Percentiles rank a stretch among this genome's conserved stretches.
Conservation (phyloP, 2,113 vertebrate species). For the Albula goreensis region DNA sequence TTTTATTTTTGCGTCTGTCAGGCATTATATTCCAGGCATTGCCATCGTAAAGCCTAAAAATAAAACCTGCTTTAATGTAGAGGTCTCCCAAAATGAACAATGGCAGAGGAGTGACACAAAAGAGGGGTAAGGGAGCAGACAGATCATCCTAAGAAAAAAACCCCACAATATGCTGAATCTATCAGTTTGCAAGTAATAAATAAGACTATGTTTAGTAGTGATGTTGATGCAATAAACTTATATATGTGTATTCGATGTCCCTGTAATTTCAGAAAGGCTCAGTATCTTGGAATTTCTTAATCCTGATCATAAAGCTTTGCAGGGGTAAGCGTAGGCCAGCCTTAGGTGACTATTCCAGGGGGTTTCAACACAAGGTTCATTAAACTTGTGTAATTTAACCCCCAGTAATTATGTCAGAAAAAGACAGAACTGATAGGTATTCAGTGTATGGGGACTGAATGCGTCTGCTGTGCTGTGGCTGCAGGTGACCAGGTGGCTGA, state of each 20-base stretch:
- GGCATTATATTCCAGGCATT: neutral
- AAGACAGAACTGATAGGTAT: neutral
- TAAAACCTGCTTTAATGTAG: neutral
- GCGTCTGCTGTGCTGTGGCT: neutral
- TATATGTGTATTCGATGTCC: neutral
- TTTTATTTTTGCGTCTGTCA: neutral
- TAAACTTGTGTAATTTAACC: neutral
- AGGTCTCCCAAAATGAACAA: neutral
- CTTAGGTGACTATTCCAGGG: neutral
- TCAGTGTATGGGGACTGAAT: neutral
- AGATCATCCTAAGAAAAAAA: neutral
- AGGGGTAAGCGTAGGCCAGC: neutral
- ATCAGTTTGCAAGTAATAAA: too few relatives aligned
- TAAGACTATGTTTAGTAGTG: neutral
- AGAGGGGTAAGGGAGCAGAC: neutral
- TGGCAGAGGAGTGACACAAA: neutral
- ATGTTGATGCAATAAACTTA: neutral
- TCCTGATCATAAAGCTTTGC: neutral
- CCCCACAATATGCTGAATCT: neutral
- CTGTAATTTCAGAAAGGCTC: too few relatives aligned
- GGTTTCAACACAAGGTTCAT: too few relatives aligned
- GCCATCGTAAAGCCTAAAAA: neutral
- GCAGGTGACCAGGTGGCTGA: neutral
- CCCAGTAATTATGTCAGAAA: neutral
- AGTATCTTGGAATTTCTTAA: too few relatives aligned